Conservation (phyloP, 2,888 invertebrate genomes). For the Heliconius sara region DNA sequence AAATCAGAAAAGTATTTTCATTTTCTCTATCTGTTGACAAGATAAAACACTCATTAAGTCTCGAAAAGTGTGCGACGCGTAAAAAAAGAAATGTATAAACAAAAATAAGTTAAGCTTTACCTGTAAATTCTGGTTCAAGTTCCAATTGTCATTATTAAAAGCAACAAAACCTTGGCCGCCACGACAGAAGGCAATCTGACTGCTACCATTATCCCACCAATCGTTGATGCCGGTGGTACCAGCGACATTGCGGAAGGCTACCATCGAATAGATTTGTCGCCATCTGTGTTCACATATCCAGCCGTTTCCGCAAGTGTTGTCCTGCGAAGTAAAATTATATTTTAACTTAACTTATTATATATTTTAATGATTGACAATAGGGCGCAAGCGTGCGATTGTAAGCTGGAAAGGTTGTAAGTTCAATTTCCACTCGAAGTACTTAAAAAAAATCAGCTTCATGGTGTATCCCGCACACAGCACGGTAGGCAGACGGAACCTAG, state of each 20-base stretch:
- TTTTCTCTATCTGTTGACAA: too few relatives aligned
- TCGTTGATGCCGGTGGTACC: constrained; percentile 81
- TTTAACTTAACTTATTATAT: background rate
- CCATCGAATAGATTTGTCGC: constrained; percentile 92
- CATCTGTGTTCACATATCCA: constrained; percentile 95
- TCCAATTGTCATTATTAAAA: constrained; percentile 87
- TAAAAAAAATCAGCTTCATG: too few relatives aligned
- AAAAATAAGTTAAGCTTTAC: constrained; percentile 56
- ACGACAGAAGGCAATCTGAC: constrained; percentile 94
- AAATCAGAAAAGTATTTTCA: too few relatives aligned
- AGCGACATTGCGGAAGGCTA: constrained; percentile 88
- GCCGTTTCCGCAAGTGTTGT: constrained; percentile 87
- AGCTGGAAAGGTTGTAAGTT: too few relatives aligned
- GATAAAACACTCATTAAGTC: too few relatives aligned
- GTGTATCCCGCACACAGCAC: too few relatives aligned
- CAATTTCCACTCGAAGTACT: too few relatives aligned
- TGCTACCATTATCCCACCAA: constrained; percentile 93
- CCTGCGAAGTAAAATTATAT: constrained; percentile 59
- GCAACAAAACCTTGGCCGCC: constrained; percentile 90
- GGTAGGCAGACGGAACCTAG: too few relatives aligned
- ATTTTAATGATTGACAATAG: background rate
- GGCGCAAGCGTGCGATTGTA: too few relatives aligned
- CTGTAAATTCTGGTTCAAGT: constrained; percentile 85
- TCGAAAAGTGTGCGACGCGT: too few relatives aligned
- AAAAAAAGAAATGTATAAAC: background rate